Conservation (phyloP, 2,888 invertebrate species). For the Pseudococcus jackbeardsleyi region DNA sequence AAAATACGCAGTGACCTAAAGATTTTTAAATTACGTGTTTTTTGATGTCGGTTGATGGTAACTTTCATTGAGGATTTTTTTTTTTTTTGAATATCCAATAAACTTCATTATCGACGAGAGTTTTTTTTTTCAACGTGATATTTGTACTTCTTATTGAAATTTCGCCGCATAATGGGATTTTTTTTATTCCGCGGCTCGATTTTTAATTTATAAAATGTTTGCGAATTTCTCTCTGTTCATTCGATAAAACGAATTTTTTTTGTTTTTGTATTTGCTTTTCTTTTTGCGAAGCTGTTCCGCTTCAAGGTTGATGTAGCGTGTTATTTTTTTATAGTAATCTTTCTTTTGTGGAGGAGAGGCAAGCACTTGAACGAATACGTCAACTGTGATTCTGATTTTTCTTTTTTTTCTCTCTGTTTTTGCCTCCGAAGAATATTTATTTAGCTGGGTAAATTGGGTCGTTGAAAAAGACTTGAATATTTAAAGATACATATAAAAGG, state of each 20-base stretch:
- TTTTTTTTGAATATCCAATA: neutral
- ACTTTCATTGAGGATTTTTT: neutral
- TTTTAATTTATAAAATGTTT: slow-evolving; percentile 43
- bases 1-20: slow-evolving; percentile 42
- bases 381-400: neutral
- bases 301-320: slow-evolving; percentile 27
- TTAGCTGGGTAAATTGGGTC: neutral
- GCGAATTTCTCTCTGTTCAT: neutral
- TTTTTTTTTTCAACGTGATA: neutral
- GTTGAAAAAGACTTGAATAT: slow-evolving; percentile 1
- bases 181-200: neutral
- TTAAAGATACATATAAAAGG: neutral
- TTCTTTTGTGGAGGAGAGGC: neutral
- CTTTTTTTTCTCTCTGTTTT: neutral
- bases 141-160: slow-evolving; percentile 20
- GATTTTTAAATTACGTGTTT: slow-evolving; percentile 21
- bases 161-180: neutral
- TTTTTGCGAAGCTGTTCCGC: neutral
- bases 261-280: neutral
- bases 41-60: slow-evolving; percentile 10
- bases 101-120: neutral
- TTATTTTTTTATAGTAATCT: neutral
- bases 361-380: neutral
- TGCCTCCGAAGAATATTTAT: neutral
- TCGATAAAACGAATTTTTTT: neutral